Evolutionary conservation across 1,140 invertebrate genomes (phyloP), one percentile per base, ranked within the genome.

Genomic region (Drosophila sp.): DNA sequence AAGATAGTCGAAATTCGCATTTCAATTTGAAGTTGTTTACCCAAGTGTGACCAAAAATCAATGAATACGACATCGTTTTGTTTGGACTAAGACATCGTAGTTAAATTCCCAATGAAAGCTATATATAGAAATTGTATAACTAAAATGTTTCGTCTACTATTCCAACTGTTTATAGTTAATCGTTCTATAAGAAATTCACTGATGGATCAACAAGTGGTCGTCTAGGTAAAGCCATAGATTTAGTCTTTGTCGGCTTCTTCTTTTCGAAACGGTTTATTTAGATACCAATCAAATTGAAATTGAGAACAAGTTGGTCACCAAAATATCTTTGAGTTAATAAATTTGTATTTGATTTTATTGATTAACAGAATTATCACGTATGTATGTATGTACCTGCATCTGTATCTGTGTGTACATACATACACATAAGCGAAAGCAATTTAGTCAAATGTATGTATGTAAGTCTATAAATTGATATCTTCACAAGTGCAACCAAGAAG

Each of bases 301-400:
- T 50, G 44, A 50, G 23, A 50, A 10, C 23, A 50, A 27, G 23
- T 50, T 50, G 44, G n/a, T 50, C 23, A 3, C 27, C 44, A 50
- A 50, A 17, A 11, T 38, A 38, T 38, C 35, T 38, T 38, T 38
- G 35, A 38, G 35, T 38, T 38, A 11, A 38, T 38, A 38, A 38
- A 38, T 38, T 38, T 11, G 10, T 38, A 50, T 50, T 50, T 8
- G 6, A 50, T 25, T 50, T 27, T 50, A 50, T 50, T 50, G 23
- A 50, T 50, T 50, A 50, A 50, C 44, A 50, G 44, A 50, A 50
- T 50, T 50, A 50, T 50, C 44, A 50, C 44, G 27, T 50, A 50
- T 50, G 44, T 25, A 50, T 27, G 44, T 50, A 50, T 50, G 23
- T 50, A 25, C 17, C 17, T 17, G 17, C 17, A 17, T n/a, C 23